Percentiles rank a stretch among this genome's conserved stretches.
Evolutionary conservation across 2,888 invertebrate genomes (phyloP).

Genomic region (Lottia scabra): DNA sequence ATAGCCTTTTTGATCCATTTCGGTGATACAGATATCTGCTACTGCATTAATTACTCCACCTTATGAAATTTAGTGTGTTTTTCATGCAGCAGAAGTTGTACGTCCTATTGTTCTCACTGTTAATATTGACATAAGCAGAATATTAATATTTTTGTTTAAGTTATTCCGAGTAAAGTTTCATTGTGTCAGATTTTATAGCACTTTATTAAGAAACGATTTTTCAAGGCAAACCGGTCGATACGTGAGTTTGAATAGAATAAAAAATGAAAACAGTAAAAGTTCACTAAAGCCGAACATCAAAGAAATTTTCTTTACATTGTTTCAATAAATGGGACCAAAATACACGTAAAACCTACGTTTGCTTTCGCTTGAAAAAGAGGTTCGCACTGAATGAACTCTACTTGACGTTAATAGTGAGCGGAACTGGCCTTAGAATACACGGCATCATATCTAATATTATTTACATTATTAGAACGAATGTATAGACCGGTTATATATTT

Average conservation of each 20-base stretch:
- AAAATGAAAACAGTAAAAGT: slow-evolving; percentile 6
- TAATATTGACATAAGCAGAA: neutral
- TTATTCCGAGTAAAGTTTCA: neutral
- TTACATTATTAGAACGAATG: neutral
- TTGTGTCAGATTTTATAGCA: neutral
- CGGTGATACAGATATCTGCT: too few species aligned
- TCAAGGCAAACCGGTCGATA: slow-evolving; percentile 1
- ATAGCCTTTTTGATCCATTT: neutral
- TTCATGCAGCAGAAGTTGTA: too few species aligned
- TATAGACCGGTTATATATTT: neutral
- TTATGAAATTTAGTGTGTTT: too few species aligned
- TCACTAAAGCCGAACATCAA: slow-evolving; percentile 4
- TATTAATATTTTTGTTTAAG: neutral
- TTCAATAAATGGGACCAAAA: neutral
- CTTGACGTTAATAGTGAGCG: slow-evolving; percentile 4
- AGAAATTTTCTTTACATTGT: neutral
- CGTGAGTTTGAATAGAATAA: neutral
- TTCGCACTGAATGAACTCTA: neutral
- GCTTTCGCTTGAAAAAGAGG: neutral
- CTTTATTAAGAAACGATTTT: neutral
- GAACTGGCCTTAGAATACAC: neutral
- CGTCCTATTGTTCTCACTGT: neutral
- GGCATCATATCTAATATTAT: neutral
- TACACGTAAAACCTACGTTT: neutral
- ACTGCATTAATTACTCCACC: too few species aligned